Base-by-base conservation (phyloP, 2,888 invertebrate genomes). In the Brassicogethes aeneus region DNA sequence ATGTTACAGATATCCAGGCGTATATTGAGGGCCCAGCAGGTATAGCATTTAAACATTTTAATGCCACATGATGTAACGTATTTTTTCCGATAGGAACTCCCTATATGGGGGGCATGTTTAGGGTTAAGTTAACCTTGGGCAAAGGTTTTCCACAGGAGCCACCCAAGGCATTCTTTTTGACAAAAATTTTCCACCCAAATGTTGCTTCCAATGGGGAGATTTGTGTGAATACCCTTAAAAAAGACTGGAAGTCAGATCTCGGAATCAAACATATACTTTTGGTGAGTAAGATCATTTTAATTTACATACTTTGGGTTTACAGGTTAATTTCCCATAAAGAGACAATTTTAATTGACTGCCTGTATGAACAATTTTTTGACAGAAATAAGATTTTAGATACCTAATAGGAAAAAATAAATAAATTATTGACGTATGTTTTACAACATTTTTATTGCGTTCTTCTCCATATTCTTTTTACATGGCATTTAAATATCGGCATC, bases 101-200 rank as follows among this genome's bases (percentile, higher is more conserved):
- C 38, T 96, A 94, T 68, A 76, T 81, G 48, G 85, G 86, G 45
- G 95, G 95, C 37, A 72, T 81, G 54, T 96, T 96, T 70, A 82
- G 84, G 65, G 85, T 94, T 47, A 92, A 93, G 67, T 71, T 96
- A 54, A 83, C 83, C 47, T 75, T 96, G 43, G 89, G 90, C 10
- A 92, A 92, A 72, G 91, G 91, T 67, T 96, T 92, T 70, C 95
- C 95, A 7, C 76, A 82, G 56, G 80, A 84, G 54, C 92, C 95
- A 52, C 95, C 95, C 35, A 93, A 93, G 71, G 94, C 88, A 41
- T 84, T 75, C 71, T 96, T 96, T 70, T 73, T 92, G 46, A 96
- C 95, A 40, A 91, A 89, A 75, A 91, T 96, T 64, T 96, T 96
- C 73, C 95, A 96, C 70, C 95, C 95, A 16, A 96, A 96, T 74